Percentiles rank a stretch among this genome's conserved stretches.
Conservation (phyloP, 2,113 vertebrate genomes). For the Plestiodon gilberti region DNA sequence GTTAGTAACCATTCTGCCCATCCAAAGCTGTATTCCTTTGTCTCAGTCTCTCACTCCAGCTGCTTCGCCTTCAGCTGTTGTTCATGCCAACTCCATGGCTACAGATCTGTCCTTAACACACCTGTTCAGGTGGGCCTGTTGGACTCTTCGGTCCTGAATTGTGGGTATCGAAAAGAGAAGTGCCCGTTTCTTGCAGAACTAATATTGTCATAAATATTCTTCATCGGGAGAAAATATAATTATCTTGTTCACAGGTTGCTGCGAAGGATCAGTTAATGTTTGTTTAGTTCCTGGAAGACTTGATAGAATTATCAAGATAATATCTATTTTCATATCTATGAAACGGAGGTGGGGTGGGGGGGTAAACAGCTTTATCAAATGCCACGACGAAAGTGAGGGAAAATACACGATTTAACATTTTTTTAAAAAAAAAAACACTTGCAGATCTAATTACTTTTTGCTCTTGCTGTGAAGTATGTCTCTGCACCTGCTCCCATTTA, state of each 20-base stretch:
- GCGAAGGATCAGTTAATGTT: not conserved
- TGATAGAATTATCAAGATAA: not conserved
- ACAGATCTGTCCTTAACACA: not conserved
- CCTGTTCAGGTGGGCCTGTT: not conserved
- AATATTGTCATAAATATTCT: not conserved
- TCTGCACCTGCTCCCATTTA: slow-evolving; percentile 11
- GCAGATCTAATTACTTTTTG: slow-evolving; percentile 6
- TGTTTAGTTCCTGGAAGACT: not conserved
- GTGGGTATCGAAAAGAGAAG: not conserved
- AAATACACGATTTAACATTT: not conserved
- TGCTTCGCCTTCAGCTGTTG: not conserved
- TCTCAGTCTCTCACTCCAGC: not conserved
- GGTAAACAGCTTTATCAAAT: not conserved
- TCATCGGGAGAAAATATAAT: not conserved
- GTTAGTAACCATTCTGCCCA: not conserved
- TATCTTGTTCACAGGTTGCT: not conserved
- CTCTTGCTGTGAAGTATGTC: slow-evolving; percentile 11
- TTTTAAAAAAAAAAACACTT: too few species aligned
- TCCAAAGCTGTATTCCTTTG: not conserved
- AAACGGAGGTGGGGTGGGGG: too few species aligned
- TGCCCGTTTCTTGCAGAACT: not conserved
- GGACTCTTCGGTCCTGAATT: not conserved
- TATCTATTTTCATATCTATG: too few species aligned
- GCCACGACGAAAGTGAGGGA: not conserved
- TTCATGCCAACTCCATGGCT: not conserved